Base-by-base conservation (phyloP, 2,888 invertebrate species). In the Torymus tubicola region DNA sequence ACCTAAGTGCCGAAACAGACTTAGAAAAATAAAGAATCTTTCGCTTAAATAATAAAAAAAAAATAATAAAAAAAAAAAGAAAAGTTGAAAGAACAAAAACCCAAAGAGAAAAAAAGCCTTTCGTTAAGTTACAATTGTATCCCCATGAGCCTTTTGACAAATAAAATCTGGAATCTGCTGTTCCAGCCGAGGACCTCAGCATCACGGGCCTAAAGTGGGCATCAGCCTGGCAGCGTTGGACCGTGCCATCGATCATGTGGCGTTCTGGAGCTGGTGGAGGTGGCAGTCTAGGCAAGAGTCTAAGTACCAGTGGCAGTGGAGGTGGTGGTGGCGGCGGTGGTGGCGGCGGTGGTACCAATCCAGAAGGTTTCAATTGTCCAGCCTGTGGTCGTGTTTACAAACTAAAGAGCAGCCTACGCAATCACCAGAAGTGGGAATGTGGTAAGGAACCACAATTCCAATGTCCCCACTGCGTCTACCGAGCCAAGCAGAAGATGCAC, bases 371-470 rank as follows among this genome's bases (percentile, higher is more conserved):
- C 93, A 93, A 94, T 80, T 96, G 96, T 91, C 94, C 95, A 76
- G 95, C 95, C 87, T 97, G 97, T 91, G 96, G 96, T 82, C 93
- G 96, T 85, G 94, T 95, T 83, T 97, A 97, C 92, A 96, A 96
- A 91, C 93, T 96, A 85, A 96, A 96, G 92, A 96, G 96, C 85
- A 96, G 96, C 82, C 85, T 91, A 79, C 84, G 90, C 16, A 91
- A 91, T 76, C 91, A 91, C 84, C 90, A 91, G 84, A 90, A 91
- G 80, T 91, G 91, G 89, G 92, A 92, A 78, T 92, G 92, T 83
- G 91, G 91, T 61, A 91, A 91, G 85, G 91, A 90, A 79, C 91
- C 92, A 1, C 90, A 91, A 81, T 91, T 92, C 83, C 89, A 90
- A 77, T 92, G 92, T 85, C 90, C 90, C 16, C 89, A 90, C 77